Base-by-base conservation (phyloP, 2,797 vertebrate species). In the Tragelaphus eurycerus region DNA sequence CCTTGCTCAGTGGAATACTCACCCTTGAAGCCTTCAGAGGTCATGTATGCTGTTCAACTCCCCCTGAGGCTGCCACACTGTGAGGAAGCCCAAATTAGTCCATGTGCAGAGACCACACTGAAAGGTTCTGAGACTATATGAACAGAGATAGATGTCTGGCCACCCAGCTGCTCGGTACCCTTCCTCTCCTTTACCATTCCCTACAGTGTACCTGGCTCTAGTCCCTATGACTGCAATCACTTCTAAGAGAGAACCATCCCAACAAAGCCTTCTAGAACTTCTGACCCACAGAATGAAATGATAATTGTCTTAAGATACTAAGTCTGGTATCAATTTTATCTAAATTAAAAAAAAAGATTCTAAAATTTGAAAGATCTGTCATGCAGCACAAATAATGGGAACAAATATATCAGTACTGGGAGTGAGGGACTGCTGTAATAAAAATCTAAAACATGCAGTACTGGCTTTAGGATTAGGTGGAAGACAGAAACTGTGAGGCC, bases 21-120 rank as follows among this genome's bases (percentile, higher is more conserved):
- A 95, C 31, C 59, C 90, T 90, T 93, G 95, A 93, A 93, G 90
- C 89, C 87, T 95, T 96, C 67, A 78, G 93, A 71, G 64, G 90
- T 88, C 82, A 74, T 78, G 52, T 48, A 86, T 38, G 88, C 81
- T 93, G 62, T 93, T 78, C 94, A 96, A 21, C 25, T 87, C 31
- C 57, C 93, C 90, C 95, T 79, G 62, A 95, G 60, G 95, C 15
- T 96, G 93, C 71, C 85, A 95, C 52, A 46, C 46, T 95, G 67
- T 27, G 55, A 97, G 52, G 87, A 96, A 97, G 88, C 87, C 96
- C 90, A 97, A 97, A 93, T 78, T 82, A 95, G 52, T 64, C 85
- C 93, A 90, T 13, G 71, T 92, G 93, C 27, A 86, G 21, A 95
- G 16, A 90, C 57, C 46, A 95, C 81, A 92, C 11, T 52, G 62